A percentile compares a stretch with the other conserved stretches of the same genome.
Conservation (phyloP, 1,140 invertebrate genomes). For the Caenorhabditis tropicalis region DNA sequence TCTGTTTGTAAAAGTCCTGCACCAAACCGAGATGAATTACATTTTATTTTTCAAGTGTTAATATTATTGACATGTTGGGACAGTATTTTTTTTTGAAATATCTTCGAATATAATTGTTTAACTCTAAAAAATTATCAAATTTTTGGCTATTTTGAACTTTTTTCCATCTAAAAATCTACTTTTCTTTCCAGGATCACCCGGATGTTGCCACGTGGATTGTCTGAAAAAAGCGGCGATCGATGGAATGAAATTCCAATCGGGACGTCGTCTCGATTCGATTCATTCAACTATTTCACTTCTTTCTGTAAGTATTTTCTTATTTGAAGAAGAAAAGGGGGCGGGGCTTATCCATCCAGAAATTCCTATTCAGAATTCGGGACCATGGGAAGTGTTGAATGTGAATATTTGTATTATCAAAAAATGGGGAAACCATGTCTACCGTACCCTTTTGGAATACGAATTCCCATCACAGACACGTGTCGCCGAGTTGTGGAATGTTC, state of each 20-base stretch:
- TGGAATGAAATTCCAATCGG: not conserved
- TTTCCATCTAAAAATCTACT: not conserved
- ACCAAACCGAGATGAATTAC: too few species aligned
- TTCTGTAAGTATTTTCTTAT: not conserved
- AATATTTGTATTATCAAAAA: not conserved
- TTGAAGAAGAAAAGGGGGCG: too few species aligned
- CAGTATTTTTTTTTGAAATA: too few species aligned
- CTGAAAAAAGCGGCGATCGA: not conserved
- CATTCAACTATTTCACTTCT: not conserved
- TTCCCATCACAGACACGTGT: slow-evolving; percentile 16
- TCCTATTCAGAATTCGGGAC: not conserved
- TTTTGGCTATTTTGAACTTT: not conserved
- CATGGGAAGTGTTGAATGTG: not conserved
- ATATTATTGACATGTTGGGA: too few species aligned
- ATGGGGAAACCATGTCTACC: not conserved
- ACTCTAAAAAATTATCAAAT: not conserved
- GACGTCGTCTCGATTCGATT: not conserved
- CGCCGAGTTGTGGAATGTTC: not conserved
- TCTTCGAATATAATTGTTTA: not conserved
- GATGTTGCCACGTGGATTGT: not conserved
- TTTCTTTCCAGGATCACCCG: not conserved
- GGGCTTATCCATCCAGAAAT: too few species aligned
- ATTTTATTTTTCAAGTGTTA: too few species aligned
- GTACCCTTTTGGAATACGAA: not conserved
- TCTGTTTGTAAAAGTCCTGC: too few species aligned